Conservation (phyloP, 2,113 vertebrate species). For the Naja naja region DNA sequence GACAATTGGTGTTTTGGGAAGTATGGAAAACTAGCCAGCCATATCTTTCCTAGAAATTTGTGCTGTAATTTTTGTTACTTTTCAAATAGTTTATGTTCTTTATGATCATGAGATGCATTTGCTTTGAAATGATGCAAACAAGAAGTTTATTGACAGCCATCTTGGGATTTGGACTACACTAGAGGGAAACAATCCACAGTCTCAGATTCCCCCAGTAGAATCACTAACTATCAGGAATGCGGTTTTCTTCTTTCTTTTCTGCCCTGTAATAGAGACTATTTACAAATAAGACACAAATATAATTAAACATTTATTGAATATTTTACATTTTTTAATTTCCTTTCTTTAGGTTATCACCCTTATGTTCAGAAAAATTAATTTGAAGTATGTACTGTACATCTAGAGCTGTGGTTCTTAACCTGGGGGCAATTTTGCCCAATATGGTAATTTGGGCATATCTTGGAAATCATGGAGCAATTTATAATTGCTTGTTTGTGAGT, state of each 20-base stretch:
- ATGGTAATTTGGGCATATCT: neutral
- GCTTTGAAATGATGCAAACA: neutral
- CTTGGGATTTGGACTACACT: neutral
- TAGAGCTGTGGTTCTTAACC: neutral
- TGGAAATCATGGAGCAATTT: neutral
- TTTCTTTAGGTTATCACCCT: neutral
- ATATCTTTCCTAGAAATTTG: neutral
- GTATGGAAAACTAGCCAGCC: neutral
- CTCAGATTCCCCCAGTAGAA: neutral
- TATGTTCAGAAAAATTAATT: neutral
- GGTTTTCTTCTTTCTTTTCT: neutral
- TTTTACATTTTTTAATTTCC: conserved; percentile 1
- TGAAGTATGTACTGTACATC: conserved; percentile 2
- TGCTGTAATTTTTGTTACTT: neutral
- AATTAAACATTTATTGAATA: neutral
- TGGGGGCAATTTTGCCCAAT: neutral
- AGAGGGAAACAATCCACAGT: neutral
- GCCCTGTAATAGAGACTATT: neutral
- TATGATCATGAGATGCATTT: neutral
- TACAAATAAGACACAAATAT: neutral
- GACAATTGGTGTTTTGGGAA: neutral
- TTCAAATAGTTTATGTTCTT: neutral
- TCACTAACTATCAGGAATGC: neutral
- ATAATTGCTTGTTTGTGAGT: neutral
- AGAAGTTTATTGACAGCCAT: neutral